Evolutionary conservation across 2,797 vertebrate species (phyloP).

Genomic region (Podarcis siculus): DNA sequence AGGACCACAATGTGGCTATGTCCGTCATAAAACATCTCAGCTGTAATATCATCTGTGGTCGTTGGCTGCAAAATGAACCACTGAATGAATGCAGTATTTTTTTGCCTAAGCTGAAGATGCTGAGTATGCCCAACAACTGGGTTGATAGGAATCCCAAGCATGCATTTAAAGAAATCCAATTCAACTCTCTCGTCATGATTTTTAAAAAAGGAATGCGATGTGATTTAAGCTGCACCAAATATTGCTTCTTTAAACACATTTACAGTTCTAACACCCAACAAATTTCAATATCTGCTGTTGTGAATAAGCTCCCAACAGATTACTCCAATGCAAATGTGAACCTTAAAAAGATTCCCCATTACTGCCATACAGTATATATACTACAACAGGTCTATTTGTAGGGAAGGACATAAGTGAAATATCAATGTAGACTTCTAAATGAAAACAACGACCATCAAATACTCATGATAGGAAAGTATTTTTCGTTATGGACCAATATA

Average conservation of each 20-base stretch:
- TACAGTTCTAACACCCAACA: background rate
- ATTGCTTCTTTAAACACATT: background rate
- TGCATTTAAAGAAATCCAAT: constrained; percentile 85
- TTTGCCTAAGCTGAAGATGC: constrained; percentile 83
- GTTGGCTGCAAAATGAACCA: constrained; percentile 85
- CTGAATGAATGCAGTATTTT: constrained; percentile 86
- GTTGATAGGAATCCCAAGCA: constrained; percentile 88
- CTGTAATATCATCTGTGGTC: constrained; percentile 91
- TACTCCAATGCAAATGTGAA: no score
- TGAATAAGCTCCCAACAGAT: no score
- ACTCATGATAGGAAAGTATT: background rate
- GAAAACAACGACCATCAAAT: background rate
- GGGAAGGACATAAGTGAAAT: background rate
- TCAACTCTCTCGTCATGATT: constrained; percentile 83
- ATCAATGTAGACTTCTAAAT: background rate
- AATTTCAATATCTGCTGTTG: background rate
- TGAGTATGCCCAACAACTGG: constrained; percentile 90
- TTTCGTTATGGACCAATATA: background rate
- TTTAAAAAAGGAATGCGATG: constrained; percentile 74
- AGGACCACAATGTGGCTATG: constrained; percentile 66
- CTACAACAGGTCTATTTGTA: background rate
- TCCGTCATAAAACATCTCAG: constrained; percentile 81
- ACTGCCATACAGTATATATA: background rate
- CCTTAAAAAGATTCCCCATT: no score
- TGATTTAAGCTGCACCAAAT: constrained; percentile 24